phyloP scores from a whole-genome alignment of 2,113 vertebrate genomes.

The Tiliqua scincoides region DNA sequence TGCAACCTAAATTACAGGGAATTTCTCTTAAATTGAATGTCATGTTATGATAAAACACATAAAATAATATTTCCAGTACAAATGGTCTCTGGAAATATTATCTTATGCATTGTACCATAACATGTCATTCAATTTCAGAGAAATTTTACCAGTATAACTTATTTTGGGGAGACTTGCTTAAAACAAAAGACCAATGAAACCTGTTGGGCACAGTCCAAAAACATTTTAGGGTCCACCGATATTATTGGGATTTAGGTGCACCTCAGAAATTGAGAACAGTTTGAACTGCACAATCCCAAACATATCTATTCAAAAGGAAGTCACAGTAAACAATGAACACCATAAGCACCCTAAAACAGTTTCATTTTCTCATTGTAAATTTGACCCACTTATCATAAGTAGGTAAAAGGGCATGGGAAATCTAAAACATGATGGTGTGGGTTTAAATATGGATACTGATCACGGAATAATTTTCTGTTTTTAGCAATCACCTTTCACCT shows the following conservation, averaged over 20 bases:
- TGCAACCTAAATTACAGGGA: neutral
- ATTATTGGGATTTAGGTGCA: neutral
- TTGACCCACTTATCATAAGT: neutral
- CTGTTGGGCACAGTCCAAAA: neutral
- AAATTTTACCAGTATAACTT: neutral
- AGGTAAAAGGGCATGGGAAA: neutral
- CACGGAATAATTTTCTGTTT: neutral
- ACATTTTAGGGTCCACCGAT: neutral
- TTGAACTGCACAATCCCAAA: neutral
- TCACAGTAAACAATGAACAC: neutral
- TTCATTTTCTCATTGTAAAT: too few relatives aligned
- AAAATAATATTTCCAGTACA: neutral
- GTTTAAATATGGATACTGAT: neutral
- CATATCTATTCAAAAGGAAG: neutral
- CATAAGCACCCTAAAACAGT: neutral
- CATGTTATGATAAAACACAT: neutral
- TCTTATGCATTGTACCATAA: too few relatives aligned
- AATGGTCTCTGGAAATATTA: too few relatives aligned
- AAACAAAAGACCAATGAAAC: neutral
- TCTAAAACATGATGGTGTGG: neutral
- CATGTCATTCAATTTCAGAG: too few relatives aligned
- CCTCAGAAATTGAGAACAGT: neutral
- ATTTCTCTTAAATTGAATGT: neutral
- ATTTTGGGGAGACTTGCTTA: neutral
- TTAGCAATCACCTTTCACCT: slow-evolving; percentile 63